These are phyloP conservation scores for Ranitomeya variabilis DNA, from an alignment of 2,113 vertebrate genomes.

Conservation along the genomic window DNA sequence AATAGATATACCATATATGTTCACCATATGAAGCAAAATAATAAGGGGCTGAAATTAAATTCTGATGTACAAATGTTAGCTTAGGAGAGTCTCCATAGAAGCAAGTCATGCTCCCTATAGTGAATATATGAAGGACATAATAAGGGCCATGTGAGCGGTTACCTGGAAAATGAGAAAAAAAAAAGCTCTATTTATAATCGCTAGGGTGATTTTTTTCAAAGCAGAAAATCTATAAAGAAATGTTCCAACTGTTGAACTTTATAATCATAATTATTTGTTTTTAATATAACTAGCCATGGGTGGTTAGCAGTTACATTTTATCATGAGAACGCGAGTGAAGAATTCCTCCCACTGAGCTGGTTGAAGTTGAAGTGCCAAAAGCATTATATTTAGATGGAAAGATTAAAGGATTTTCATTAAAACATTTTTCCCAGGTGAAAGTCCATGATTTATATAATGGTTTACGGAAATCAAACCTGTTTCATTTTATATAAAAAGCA, in stretches of 20 bases:
- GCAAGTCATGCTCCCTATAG: background rate
- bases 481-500: background rate
- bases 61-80: background rate
- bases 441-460: background rate
- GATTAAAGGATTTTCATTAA: constrained; percentile 42
- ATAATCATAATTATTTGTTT: constrained; percentile 76
- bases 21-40: background rate
- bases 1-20: too few relatives aligned
- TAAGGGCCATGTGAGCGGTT: background rate
- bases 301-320: constrained; percentile 77
- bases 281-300: constrained; percentile 82
- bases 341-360: constrained; percentile 74
- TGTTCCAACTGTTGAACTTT: constrained; percentile 80
- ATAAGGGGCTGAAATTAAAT: background rate
- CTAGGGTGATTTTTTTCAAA: background rate
- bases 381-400: background rate
- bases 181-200: background rate
- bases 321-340: constrained; percentile 69
- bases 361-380: constrained; percentile 29
- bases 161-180: background rate
- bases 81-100: background rate
- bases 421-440: constrained; percentile 7
- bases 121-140: background rate
- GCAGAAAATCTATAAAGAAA: constrained; percentile 71
- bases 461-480: background rate